Percentiles rank a stretch among this genome's conserved stretches.
Evolutionary conservation across 1,140 invertebrate genomes (phyloP).

Genomic region (Orchestia grillus): DNA sequence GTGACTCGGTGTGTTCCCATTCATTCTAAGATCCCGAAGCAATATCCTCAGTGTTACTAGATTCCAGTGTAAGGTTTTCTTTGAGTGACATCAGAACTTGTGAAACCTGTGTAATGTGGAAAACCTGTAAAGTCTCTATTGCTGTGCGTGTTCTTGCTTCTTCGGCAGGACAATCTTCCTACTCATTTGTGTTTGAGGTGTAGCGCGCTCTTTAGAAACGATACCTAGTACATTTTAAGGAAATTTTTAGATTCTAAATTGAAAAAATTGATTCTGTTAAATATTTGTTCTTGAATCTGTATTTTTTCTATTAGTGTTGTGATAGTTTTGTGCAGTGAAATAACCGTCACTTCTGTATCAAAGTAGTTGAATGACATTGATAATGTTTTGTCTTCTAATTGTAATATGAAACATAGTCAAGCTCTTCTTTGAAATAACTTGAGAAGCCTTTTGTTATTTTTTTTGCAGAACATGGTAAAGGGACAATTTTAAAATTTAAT

Average conservation of each 20-base stretch:
- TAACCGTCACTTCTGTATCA: too few species aligned
- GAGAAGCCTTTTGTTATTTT: not conserved
- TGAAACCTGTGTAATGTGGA: not conserved
- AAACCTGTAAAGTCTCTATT: not conserved
- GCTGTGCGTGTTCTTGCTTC: not conserved
- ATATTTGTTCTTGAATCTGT: not conserved
- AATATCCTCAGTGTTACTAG: not conserved
- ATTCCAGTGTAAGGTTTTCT: not conserved
- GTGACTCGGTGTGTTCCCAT: not conserved
- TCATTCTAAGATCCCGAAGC: not conserved
- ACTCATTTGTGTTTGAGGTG: not conserved
- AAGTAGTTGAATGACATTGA: too few species aligned
- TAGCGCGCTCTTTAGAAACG: not conserved
- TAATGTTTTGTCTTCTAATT: too few species aligned
- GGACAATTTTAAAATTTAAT: not conserved
- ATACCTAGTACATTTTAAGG: too few species aligned
- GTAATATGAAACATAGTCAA: too few species aligned
- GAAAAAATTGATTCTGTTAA: not conserved
- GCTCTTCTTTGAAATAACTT: too few species aligned
- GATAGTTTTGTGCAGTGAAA: too few species aligned
- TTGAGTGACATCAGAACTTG: not conserved
- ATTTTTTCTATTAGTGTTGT: not conserved
- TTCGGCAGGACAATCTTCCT: not conserved
- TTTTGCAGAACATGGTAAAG: not conserved
- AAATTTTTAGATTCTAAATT: not conserved